Evolutionary conservation across 2,113 vertebrate genomes (phyloP).

Genomic region (Triplophysa dalaica): DNA sequence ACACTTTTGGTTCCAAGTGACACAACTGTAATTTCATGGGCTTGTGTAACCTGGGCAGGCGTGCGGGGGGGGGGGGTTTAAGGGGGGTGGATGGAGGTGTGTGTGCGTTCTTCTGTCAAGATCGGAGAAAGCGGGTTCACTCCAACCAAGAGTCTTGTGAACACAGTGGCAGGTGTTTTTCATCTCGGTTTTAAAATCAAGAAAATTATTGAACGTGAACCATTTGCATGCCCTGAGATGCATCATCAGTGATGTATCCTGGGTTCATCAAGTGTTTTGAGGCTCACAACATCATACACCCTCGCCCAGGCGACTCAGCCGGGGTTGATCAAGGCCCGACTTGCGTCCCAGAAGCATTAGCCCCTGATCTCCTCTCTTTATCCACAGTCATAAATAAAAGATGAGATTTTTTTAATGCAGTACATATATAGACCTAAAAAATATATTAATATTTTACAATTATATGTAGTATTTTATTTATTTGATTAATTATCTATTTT

Average conservation of each 20-base stretch:
- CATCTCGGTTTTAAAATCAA: conserved; percentile 10
- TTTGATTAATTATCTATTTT: too few relatives aligned
- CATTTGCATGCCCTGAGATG: not conserved
- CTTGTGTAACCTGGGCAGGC: conserved; percentile 57
- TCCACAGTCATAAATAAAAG: too few relatives aligned
- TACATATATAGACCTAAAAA: too few relatives aligned
- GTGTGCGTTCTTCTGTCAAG: conserved; percentile 22
- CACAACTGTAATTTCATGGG: conserved; percentile 71
- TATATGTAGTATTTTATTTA: too few relatives aligned
- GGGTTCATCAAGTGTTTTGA: not conserved
- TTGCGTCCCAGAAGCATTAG: too few relatives aligned
- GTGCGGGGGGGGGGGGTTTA: not conserved
- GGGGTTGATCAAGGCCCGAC: too few relatives aligned
- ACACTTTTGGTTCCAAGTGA: conserved; percentile 62
- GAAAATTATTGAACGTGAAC: too few relatives aligned
- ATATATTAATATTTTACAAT: too few relatives aligned
- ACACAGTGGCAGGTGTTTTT: not conserved
- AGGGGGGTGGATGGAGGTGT: not conserved
- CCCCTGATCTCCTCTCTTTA: too few relatives aligned
- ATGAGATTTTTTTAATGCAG: too few relatives aligned
- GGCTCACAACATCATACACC: too few relatives aligned
- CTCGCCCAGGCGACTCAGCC: too few relatives aligned
- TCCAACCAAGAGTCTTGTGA: conserved; percentile 1
- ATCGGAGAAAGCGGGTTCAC: conserved; percentile 4
- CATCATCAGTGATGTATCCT: not conserved